These are phyloP conservation scores for Anableps anableps DNA, from an alignment of 2,797 vertebrate species.

Conservation along the genomic window DNA sequence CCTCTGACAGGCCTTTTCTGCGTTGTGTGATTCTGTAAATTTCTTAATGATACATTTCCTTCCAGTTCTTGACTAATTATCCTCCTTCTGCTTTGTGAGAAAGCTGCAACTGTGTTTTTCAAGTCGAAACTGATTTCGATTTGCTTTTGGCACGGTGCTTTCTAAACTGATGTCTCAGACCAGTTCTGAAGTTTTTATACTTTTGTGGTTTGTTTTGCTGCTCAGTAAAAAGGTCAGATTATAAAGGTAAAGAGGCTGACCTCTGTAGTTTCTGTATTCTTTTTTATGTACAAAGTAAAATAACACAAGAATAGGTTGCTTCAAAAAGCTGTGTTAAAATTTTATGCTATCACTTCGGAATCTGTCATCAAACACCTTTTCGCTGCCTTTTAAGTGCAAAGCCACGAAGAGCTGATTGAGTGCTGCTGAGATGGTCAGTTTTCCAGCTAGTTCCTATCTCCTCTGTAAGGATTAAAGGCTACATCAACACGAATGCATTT, in stretches of 20 bases:
- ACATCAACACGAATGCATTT: background rate
- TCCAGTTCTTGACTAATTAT: background rate
- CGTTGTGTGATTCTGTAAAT: background rate
- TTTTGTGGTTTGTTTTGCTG: background rate
- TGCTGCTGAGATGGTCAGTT: background rate
- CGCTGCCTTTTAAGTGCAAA: background rate
- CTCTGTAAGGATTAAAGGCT: slow-evolving; percentile 1
- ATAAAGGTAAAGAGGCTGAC: background rate
- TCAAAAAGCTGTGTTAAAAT: background rate
- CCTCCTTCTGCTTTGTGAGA: background rate
- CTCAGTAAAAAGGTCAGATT: background rate
- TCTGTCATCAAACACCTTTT: background rate
- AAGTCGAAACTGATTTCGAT: background rate
- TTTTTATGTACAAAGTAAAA: background rate
- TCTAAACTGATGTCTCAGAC: background rate
- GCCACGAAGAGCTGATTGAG: background rate
- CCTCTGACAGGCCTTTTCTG: background rate
- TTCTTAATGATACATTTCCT: background rate
- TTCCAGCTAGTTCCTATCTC: background rate
- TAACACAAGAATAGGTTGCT: background rate
- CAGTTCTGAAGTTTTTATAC: background rate
- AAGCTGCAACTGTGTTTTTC: background rate
- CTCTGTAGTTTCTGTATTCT: background rate
- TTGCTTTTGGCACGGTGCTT: background rate
- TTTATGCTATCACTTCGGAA: background rate